Evolutionary conservation across 2,113 vertebrate genomes (phyloP), one percentile per base, ranked within the genome.

Genomic region (Thymallus thymallus): DNA sequence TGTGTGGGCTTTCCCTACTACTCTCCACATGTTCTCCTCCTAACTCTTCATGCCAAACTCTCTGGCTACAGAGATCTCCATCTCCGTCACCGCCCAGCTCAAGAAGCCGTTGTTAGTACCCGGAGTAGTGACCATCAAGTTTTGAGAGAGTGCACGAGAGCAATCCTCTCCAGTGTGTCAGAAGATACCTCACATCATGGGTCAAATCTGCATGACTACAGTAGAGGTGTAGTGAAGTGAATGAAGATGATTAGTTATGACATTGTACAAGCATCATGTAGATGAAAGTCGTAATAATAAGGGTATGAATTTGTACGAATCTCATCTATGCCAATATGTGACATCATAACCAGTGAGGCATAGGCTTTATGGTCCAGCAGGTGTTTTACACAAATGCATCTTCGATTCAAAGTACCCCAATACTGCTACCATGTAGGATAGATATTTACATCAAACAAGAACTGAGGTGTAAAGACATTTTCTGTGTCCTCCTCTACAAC

Each of bases 51-150:
- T 0, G 79, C 75, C 66, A 56, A 41, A 72, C 66, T 89, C 26
- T 63, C 82, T 3, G 76, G 88, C 45, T 80, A 23, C 73, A 81
- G 66, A 6, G 13, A 18, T 22, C 75, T 91, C 91, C 0, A 32
- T 89, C 24, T 80, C 12, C 4, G 0, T 91, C 77, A 74, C 73
- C 0, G 90, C 73, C 55, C 78, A 74, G 6, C 91, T 91, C 62
- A 67, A 69, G n/a, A 77, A 86, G 60, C 72, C 87, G 74, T 76
- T 81, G 58, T n/a, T n/a, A 20, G 62, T 74, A 9, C 82, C 81
- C 6, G 79, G 77, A 23, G 83, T 66, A 67, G 84, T 88, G 30
- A 72, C 14, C 0, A 65, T 92, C 72, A 76, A 23, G 48, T 87
- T 91, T 73, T 88, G 89, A 84, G 86, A 88, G 12, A 76, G 3